These are phyloP conservation scores for Myripristis jacobus DNA, from an alignment of 2,797 vertebrate genomes.

Conservation along the genomic window DNA sequence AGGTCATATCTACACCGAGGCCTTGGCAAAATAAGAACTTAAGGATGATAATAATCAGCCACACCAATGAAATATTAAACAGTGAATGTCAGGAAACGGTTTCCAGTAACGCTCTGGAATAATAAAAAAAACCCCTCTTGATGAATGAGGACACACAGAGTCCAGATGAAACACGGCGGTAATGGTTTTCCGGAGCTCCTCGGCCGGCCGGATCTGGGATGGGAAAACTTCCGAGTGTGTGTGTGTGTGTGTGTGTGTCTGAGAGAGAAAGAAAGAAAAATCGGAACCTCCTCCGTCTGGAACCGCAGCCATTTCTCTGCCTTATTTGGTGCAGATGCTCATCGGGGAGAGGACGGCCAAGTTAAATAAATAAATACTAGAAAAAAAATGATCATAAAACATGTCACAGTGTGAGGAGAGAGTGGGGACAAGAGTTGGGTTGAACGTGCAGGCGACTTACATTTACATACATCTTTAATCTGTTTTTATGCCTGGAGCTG, in stretches of 20 bases:
- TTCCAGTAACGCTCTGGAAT: neutral
- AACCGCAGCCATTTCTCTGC: slow-evolving; percentile 23
- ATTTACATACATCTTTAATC: too few species aligned
- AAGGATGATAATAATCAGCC: too few species aligned
- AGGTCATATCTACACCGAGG: too few species aligned
- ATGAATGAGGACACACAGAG: slow-evolving; percentile 11
- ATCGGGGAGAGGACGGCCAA: neutral
- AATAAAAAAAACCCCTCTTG: too few species aligned
- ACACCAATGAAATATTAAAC: too few species aligned
- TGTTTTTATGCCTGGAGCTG: too few species aligned
- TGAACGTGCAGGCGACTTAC: too few species aligned
- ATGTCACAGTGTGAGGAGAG: too few species aligned
- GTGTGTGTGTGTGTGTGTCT: neutral
- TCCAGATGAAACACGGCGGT: neutral
- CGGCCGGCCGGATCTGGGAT: slow-evolving; percentile 20
- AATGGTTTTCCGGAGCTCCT: slow-evolving; percentile 19
- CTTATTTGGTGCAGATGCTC: neutral
- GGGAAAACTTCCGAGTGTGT: slow-evolving; percentile 1
- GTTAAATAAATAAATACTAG: too few species aligned
- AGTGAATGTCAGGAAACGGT: neutral
- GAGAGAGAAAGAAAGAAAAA: neutral
- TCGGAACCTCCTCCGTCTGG: slow-evolving; percentile 1
- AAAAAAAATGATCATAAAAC: too few species aligned
- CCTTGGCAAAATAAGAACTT: too few species aligned
- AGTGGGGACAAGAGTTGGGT: too few species aligned